phyloP scores from a whole-genome alignment of 2,113 vertebrate genomes.

The Sorex fumeus region DNA sequence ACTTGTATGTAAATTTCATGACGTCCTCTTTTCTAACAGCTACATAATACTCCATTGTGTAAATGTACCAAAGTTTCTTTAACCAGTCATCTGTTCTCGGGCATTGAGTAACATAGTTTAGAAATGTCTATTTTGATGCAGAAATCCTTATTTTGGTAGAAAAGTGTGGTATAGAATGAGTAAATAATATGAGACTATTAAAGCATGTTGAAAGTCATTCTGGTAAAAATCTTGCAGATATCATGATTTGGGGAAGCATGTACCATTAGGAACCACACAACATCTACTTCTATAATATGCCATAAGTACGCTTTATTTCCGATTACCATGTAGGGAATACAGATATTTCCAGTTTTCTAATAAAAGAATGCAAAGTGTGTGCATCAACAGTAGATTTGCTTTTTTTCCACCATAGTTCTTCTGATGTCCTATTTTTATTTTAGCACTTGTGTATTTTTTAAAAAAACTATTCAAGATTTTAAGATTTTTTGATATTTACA shows the following conservation, averaged over 20 bases:
- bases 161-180: background rate
- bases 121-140: slow-evolving; percentile 25
- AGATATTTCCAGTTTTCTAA: background rate
- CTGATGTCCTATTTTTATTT: slow-evolving; percentile 12
- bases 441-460: background rate
- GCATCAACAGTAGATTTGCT: background rate
- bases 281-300: background rate
- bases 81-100: no score
- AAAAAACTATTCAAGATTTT: background rate
- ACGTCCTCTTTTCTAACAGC: no score
- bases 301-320: no score
- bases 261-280: background rate
- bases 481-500: background rate
- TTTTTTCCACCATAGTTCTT: slow-evolving; percentile 23
- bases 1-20: no score
- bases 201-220: slow-evolving; percentile 25
- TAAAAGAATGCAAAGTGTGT: no score
- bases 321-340: background rate
- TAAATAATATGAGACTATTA: background rate
- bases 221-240: no score
- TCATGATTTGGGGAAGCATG: background rate
- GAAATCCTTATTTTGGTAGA: background rate
- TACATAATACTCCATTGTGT: no score
- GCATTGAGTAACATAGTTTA: background rate
- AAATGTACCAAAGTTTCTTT: no score